These are phyloP conservation scores for Vanessa cardui DNA, from an alignment of 2,888 invertebrate genomes.

Conservation along the genomic window DNA sequence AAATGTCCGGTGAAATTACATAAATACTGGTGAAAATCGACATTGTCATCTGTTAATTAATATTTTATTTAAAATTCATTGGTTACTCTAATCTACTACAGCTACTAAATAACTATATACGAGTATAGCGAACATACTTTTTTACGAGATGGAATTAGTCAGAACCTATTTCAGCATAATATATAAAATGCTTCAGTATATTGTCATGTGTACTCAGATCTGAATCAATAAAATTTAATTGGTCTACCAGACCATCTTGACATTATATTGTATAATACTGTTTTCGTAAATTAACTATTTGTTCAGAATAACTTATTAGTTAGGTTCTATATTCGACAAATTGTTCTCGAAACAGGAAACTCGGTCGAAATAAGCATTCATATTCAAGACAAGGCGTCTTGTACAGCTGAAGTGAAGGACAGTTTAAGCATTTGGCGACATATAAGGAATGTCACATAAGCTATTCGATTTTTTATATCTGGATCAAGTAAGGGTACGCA, in stretches of 20 bases:
- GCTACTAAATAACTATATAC: too few species aligned
- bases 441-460: slow-evolving; percentile 2
- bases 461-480: not conserved
- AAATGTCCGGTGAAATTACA: too few species aligned
- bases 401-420: slow-evolving; percentile 1
- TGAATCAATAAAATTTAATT: too few species aligned
- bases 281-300: not conserved
- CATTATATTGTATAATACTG: not conserved
- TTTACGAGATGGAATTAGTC: too few species aligned
- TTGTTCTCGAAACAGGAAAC: slow-evolving; percentile 1
- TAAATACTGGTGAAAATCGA: too few species aligned
- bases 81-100: too few species aligned
- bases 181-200: not conserved
- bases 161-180: not conserved
- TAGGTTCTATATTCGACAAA: not conserved
- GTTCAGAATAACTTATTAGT: not conserved
- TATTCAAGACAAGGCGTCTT: slow-evolving; percentile 3
- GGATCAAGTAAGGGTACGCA: not conserved
- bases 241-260: not conserved
- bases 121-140: too few species aligned
- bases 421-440: slow-evolving; percentile 1
- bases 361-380: slow-evolving; percentile 2
- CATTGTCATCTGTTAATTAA: too few species aligned
- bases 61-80: too few species aligned
- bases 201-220: not conserved